phyloP scores from a whole-genome alignment of 2,888 invertebrate genomes.

The Sarcophaga subvicina region DNA sequence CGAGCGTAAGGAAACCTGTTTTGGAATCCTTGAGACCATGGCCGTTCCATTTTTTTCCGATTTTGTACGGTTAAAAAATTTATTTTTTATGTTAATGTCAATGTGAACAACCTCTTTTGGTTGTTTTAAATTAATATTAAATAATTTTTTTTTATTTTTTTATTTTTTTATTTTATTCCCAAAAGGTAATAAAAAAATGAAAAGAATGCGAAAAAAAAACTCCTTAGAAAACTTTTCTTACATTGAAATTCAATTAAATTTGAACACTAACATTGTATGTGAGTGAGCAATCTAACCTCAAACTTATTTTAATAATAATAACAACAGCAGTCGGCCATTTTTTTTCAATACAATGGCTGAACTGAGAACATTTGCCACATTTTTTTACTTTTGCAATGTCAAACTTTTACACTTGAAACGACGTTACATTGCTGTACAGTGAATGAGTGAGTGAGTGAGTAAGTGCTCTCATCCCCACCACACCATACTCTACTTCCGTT shows the following conservation, averaged over 20 bases:
- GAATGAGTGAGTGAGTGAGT: conserved; percentile 4
- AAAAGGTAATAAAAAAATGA: neutral
- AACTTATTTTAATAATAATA: conserved; percentile 33
- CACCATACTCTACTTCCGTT: neutral
- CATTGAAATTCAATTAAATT: conserved; percentile 24
- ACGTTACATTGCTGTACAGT: conserved; percentile 57
- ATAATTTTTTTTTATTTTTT: neutral
- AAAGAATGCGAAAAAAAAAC: neutral
- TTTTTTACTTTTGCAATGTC: conserved; percentile 72
- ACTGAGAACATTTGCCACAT: conserved; percentile 64
- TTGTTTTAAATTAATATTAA: neutral
- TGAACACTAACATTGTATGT: conserved; percentile 13
- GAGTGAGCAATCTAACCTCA: conserved; percentile 3
- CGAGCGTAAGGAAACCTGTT: too few relatives aligned
- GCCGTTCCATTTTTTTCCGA: too few relatives aligned
- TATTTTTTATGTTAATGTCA: too few relatives aligned
- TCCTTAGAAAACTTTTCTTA: neutral
- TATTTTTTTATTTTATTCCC: neutral
- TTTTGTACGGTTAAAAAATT: too few relatives aligned
- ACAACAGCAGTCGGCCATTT: conserved; percentile 50
- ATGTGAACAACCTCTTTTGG: too few relatives aligned
- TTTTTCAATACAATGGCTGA: conserved; percentile 38
- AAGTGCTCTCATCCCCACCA: too few relatives aligned
- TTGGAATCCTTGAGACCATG: too few relatives aligned
- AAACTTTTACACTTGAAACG: conserved; percentile 80